Evolutionary conservation across 2,888 invertebrate species (phyloP).

Genomic region (Ferdinandea cuprea): DNA sequence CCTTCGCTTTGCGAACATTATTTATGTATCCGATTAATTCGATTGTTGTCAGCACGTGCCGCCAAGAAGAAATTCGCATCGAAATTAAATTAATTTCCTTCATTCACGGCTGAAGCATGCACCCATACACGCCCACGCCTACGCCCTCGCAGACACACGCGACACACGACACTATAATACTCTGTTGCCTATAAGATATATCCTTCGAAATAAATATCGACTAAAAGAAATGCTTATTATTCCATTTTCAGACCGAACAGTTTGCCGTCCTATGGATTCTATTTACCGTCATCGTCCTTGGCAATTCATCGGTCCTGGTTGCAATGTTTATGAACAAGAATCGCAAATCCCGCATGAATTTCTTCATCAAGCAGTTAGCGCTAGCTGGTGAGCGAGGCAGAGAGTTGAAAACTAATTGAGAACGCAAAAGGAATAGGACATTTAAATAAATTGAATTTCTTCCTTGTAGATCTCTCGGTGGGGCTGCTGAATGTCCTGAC

Average conservation of each 20-base stretch:
- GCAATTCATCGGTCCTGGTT: slow-evolving; percentile 93
- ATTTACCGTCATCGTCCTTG: slow-evolving; percentile 92
- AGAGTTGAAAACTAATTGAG: too few relatives aligned
- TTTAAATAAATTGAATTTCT: neutral
- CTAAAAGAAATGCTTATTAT: slow-evolving; percentile 15
- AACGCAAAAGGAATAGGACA: slow-evolving; percentile 5
- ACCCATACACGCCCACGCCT: neutral
- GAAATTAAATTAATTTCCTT: slow-evolving; percentile 16
- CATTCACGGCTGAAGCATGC: too few relatives aligned
- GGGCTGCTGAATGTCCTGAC: slow-evolving; percentile 94
- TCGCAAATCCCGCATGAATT: slow-evolving; percentile 96
- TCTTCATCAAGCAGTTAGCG: slow-evolving; percentile 96
- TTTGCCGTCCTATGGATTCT: slow-evolving; percentile 93
- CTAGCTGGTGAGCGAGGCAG: slow-evolving; percentile 94
- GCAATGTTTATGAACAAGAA: slow-evolving; percentile 92
- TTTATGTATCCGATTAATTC: slow-evolving; percentile 26
- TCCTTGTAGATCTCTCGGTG: slow-evolving; percentile 91
- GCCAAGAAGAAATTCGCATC: neutral
- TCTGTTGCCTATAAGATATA: neutral
- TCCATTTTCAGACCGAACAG: slow-evolving; percentile 89
- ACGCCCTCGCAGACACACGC: slow-evolving; percentile 6
- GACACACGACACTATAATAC: too few relatives aligned
- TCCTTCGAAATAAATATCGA: slow-evolving; percentile 22
- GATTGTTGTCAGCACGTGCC: slow-evolving; percentile 40
- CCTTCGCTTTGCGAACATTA: slow-evolving; percentile 1